phyloP scores from a whole-genome alignment of 1,140 invertebrate species.

The Tribolium madens region DNA sequence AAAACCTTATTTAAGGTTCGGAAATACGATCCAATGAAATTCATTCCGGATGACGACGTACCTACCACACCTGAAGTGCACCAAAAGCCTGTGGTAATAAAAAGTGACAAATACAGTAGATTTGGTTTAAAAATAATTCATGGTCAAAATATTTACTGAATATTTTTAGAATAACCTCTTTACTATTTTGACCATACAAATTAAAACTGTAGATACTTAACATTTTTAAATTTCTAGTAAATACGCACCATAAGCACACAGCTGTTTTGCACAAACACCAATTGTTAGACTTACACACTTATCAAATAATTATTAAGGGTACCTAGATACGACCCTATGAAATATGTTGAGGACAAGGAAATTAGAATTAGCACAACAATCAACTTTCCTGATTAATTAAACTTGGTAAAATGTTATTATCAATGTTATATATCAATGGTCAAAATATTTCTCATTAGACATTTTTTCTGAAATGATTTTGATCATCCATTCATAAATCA shows the following conservation, averaged over 20 bases:
- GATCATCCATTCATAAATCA: conserved; percentile 16
- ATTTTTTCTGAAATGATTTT: conserved; percentile 21
- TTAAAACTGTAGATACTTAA: background rate
- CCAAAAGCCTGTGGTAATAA: conserved; percentile 1
- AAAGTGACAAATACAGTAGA: background rate
- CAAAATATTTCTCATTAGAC: conserved; percentile 9
- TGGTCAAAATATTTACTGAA: background rate
- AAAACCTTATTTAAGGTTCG: conserved; percentile 17
- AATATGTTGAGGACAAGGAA: conserved; percentile 57
- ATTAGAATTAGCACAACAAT: conserved; percentile 2
- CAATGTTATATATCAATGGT: no score
- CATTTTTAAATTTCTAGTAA: background rate
- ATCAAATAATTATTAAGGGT: conserved; percentile 23
- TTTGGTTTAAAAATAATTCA: background rate
- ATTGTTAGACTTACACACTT: background rate
- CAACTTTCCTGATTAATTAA: conserved; percentile 1
- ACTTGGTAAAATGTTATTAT: conserved; percentile 17
- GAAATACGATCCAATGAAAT: conserved; percentile 35
- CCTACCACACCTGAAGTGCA: background rate
- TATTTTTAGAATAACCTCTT: background rate
- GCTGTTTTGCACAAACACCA: background rate
- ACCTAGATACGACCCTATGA: conserved; percentile 60
- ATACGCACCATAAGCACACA: background rate
- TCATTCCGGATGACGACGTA: conserved; percentile 11
- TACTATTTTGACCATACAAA: background rate